These are phyloP conservation scores for Dunckerocampus dactyliophorus DNA, from an alignment of 2,113 vertebrate genomes.

Conservation along the genomic window DNA sequence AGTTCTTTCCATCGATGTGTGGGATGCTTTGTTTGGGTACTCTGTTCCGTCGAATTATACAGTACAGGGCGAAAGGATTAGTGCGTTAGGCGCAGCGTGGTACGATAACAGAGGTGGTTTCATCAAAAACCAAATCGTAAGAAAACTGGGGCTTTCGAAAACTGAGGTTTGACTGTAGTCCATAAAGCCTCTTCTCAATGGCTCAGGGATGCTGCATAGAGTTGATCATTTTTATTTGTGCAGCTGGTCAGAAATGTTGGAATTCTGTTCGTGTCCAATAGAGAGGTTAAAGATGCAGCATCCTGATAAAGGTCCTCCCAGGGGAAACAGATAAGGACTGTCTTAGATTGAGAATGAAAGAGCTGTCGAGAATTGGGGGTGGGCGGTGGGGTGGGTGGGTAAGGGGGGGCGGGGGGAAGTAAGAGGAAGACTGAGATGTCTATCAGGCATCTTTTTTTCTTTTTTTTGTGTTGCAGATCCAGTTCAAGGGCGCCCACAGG, in stretches of 20 bases:
- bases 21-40: no score
- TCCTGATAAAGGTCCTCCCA: slow-evolving; percentile 90
- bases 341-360: slow-evolving; percentile 82
- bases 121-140: no score
- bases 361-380: slow-evolving; percentile 39
- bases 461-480: slow-evolving; percentile 97
- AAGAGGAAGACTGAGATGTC: slow-evolving; percentile 87
- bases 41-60: no score
- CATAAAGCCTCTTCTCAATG: slow-evolving; percentile 37
- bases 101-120: no score
- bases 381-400: slow-evolving; percentile 25
- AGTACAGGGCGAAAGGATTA: no score
- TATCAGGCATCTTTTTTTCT: slow-evolving; percentile 82
- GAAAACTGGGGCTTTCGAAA: no score
- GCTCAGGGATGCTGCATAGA: slow-evolving; percentile 25
- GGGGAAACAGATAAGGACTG: slow-evolving; percentile 81
- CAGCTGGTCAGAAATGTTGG: slow-evolving; percentile 68
- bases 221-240: slow-evolving; percentile 67
- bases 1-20: no score
- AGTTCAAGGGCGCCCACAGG: slow-evolving; percentile 98
- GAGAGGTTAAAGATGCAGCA: slow-evolving; percentile 91
- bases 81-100: no score
- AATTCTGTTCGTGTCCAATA: slow-evolving; percentile 69
- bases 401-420: slow-evolving; percentile 10
- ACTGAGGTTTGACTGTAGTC: slow-evolving; percentile 39